Conservation (phyloP, 1,140 invertebrate genomes). For the Aricia agestis region DNA sequence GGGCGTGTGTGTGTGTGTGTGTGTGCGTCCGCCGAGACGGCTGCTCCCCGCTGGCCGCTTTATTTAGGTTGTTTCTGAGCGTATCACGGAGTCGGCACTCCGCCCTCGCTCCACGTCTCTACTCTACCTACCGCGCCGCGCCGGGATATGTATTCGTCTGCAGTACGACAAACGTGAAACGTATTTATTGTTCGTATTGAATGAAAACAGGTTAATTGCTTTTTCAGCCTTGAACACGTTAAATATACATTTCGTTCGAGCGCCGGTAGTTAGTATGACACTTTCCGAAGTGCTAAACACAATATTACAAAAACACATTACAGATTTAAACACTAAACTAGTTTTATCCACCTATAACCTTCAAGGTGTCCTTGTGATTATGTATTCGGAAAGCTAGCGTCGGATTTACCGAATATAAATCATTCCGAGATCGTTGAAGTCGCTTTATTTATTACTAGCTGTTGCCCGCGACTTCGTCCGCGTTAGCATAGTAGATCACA, state of each 20-base stretch:
- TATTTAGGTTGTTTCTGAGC: slow-evolving; percentile 73
- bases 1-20: slow-evolving; percentile 30
- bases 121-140: slow-evolving; percentile 36
- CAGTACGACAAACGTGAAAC: slow-evolving; percentile 13
- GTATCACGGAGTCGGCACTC: slow-evolving; percentile 42
- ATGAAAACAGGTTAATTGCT: slow-evolving; percentile 20
- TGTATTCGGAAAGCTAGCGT: not conserved
- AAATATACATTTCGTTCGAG: slow-evolving; percentile 15
- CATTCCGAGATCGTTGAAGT: not conserved
- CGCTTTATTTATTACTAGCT: not conserved
- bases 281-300: not conserved
- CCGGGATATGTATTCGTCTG: slow-evolving; percentile 19
- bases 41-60: slow-evolving; percentile 66
- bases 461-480: too few species aligned
- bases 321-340: slow-evolving; percentile 9
- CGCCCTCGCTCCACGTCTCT: slow-evolving; percentile 35
- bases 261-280: not conserved
- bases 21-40: slow-evolving; percentile 55
- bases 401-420: not conserved
- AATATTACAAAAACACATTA: not conserved
- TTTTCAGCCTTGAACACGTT: slow-evolving; percentile 19
- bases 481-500: too few species aligned
- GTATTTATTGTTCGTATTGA: slow-evolving; percentile 19
- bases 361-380: slow-evolving; percentile 7
- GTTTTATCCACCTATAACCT: slow-evolving; percentile 8